Conservation (phyloP, 2,888 invertebrate genomes). For the Helobdella robusta region DNA sequence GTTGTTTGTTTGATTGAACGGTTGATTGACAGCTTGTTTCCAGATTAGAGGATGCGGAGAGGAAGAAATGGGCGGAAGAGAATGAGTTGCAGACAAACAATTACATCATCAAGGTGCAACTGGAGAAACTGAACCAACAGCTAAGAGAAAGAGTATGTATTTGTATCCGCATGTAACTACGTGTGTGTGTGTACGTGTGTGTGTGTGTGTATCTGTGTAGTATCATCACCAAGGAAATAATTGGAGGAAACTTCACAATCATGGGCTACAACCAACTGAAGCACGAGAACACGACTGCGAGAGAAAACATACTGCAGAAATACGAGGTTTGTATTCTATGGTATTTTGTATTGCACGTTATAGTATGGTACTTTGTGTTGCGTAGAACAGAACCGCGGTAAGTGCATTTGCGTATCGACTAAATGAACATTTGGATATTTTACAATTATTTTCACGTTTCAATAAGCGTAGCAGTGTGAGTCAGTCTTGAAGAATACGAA, state of each 20-base stretch:
- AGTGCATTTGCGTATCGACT: too few species aligned
- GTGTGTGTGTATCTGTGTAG: background rate
- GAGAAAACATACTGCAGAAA: conserved; percentile 13
- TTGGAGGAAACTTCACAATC: conserved; percentile 20
- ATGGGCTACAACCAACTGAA: conserved; percentile 24
- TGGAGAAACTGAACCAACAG: conserved; percentile 11
- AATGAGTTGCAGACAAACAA: conserved; percentile 14
- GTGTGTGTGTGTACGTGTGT: background rate
- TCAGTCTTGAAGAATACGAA: conserved; percentile 18
- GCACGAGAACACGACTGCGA: conserved; percentile 15
- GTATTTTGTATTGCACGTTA: too few species aligned
- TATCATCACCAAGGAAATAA: conserved; percentile 1
- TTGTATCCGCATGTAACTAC: background rate
- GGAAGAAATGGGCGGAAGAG: conserved; percentile 19
- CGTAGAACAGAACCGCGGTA: too few species aligned
- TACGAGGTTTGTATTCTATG: conserved; percentile 10
- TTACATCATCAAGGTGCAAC: conserved; percentile 10
- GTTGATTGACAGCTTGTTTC: conserved; percentile 17
- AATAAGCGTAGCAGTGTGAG: conserved; percentile 23
- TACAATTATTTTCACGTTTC: too few species aligned
- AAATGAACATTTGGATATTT: too few species aligned
- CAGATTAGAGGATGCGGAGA: conserved; percentile 18
- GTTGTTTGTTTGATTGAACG: too few species aligned
- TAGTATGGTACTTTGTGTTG: too few species aligned
- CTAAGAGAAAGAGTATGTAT: conserved; percentile 17